Base-by-base conservation (phyloP, 2,113 vertebrate genomes). In the Tupaia chinensis region DNA sequence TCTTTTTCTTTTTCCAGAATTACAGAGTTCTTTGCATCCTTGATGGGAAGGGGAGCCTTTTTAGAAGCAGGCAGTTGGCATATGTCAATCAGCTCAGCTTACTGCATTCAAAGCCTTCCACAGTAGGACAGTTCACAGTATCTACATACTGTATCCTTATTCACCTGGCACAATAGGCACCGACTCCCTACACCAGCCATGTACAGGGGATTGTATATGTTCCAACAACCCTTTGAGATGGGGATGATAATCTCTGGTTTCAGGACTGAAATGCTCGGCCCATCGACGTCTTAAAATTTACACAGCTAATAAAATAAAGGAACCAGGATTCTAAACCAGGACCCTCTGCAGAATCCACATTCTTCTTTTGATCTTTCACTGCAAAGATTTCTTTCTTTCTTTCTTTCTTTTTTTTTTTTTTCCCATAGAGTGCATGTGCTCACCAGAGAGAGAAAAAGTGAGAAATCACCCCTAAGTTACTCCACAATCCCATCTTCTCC, bases 1-100 rank as follows among this genome's bases (percentile, higher is more conserved):
- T 86, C 65, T 93, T 91, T 94, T 85, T 69, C 44, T 1, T 86
- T 82, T 88, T 66, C 7, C 34, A 72, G 27, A 93, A 34, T 85
- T 78, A 69, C 20, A 86, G 77, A 70, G 88, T 72, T 54, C 5
- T 82, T 9, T 82, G 27, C 69, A 53, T 82, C 88, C 19, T 54
- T 87, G 34, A 80, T 34, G 25, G 61, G 72, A 92, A 85, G 25
- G 2, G 22, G 53, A 81, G 29, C 10, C 34, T 84, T 56, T 90
- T 65, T 16, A 82, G 66, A 94, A 91, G 34, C 4, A 83, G 90
- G 12, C 65, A 63, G n/a, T 53, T 66, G 34, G 54, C 79, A 93
- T 32, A 60, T 8, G n/a, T 70, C 16, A 54, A 34, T 70, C 16
- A 54, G 22, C 20, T 7, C 20, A 34, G n/a, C 8, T 79, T 44